Base-by-base conservation (phyloP, 2,797 vertebrate genomes). In the Anableps anableps region DNA sequence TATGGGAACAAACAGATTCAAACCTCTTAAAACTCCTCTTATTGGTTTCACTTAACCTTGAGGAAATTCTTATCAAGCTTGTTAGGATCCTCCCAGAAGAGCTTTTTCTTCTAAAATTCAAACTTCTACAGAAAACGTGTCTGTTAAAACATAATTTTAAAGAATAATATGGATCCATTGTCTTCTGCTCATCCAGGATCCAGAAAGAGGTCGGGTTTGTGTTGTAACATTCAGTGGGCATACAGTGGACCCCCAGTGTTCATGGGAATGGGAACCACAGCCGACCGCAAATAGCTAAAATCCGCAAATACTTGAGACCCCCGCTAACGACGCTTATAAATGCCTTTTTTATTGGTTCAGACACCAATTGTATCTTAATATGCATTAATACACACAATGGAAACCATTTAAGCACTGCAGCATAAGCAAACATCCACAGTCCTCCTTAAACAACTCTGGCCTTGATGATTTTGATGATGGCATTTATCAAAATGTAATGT, bases 41-140 rank as follows among this genome's bases (percentile, higher is more conserved):
- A n/a, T 94, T 92, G 88, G 90, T 94, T 94, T 89, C 4, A 95
- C 95, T 96, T 94, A 91, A 95, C 95, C 93, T 93, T 95, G 93
- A 96, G 95, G 88, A 92, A 96, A 95, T 95, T 95, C 92, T 91
- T 94, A 92, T 95, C 94, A 84, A 36, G 90, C 91, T 90, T 83
- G 92, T 96, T 96, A 93, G 94, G 96, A 83, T 90, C 85, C 83
- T 90, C 87, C 84, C 86, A 93, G 92, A 95, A 75, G 94, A 91
- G 93, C 85, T 89, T 86, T 93, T 88, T 94, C 89, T 89, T 66
- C 86, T 93, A 83, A 89, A 2, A 26, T 7, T 53, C 92, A 84
- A 87, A 95, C 89, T 80, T 47, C 1, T 11, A 60, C 93, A 95
- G 53, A 70, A 83, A 86, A 64, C 14, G 7, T 1, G 10, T 60